Evolutionary conservation across 2,888 invertebrate species (phyloP), one percentile per base, ranked within the genome.

Genomic region (Hecatera dysodea): DNA sequence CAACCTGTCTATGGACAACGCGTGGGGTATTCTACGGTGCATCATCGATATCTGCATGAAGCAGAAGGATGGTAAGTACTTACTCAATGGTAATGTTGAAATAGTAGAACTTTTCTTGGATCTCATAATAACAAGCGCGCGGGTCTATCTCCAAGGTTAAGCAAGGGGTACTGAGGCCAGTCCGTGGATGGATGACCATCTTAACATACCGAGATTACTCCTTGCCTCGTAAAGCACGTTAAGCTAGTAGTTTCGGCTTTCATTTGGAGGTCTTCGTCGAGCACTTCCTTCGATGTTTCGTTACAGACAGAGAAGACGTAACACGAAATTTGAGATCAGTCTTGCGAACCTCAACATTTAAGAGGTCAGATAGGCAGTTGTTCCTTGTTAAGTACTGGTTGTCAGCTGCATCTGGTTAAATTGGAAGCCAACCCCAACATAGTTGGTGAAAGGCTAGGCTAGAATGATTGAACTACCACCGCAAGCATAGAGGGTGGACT

Each of bases 1-100:
- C 91, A 99, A 99, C 95, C 96, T 99, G 88, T 99, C 99, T 91
- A 99, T 99, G 99, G 99, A 99, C 93, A 99, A 99, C 94, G 99
- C 99, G 4, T 99, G 99, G 99, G 99, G 99, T 80, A 98, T 99
- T 72, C 96, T 99, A 75, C 97, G 99, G 22, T 99, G 99, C 93
- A 99, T 99, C 89, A 98, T 99, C 85, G 99, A 99, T 88, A 98
- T 99, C 79, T 98, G 99, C 88, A 98, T 99, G 98, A 99, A 99
- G 93, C 98, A 99, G 93, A 98, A 99, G 89, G 99, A 99, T 91
- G 99, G 99, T 88, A 92, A 96, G 95, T 42, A 22, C 22, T 19
- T 42, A 22, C 22, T 19, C 22, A 42, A 17, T 15, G 15, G 1
- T 19, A 19, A 44, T 52, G 0, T 36, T 15, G 22, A 9, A 12